Evolutionary conservation across 2,113 vertebrate species (phyloP).

Genomic region (Phoenicopterus ruber): DNA sequence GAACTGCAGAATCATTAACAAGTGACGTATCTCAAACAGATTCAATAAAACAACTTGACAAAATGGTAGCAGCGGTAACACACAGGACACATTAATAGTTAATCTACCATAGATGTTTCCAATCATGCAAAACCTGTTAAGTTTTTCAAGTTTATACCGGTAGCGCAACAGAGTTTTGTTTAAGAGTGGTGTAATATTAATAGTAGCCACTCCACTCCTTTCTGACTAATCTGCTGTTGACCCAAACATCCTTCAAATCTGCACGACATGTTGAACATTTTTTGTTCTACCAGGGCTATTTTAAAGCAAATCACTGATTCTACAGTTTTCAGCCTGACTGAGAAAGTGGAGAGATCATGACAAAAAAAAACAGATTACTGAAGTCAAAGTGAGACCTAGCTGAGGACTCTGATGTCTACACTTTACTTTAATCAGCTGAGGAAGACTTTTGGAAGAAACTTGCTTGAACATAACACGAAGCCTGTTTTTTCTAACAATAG

Average conservation of each 20-base stretch:
- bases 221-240: neutral
- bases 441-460: neutral
- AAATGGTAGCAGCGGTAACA: neutral
- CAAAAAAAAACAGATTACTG: neutral
- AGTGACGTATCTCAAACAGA: neutral
- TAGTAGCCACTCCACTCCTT: neutral
- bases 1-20: neutral
- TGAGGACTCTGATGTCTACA: neutral
- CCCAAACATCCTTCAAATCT: neutral
- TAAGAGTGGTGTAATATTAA: neutral
- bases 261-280: accelerated
- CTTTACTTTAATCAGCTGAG: neutral
- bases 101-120: neutral
- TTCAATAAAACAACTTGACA: neutral
- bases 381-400: neutral
- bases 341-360: neutral
- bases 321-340: neutral
- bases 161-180: neutral
- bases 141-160: neutral
- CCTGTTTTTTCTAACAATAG: neutral
- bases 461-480: neutral
- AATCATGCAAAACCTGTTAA: neutral
- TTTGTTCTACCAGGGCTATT: neutral
- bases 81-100: neutral
- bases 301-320: neutral